phyloP scores from a whole-genome alignment of 2,113 vertebrate genomes.

The Phalacrocorax aristotelis region DNA sequence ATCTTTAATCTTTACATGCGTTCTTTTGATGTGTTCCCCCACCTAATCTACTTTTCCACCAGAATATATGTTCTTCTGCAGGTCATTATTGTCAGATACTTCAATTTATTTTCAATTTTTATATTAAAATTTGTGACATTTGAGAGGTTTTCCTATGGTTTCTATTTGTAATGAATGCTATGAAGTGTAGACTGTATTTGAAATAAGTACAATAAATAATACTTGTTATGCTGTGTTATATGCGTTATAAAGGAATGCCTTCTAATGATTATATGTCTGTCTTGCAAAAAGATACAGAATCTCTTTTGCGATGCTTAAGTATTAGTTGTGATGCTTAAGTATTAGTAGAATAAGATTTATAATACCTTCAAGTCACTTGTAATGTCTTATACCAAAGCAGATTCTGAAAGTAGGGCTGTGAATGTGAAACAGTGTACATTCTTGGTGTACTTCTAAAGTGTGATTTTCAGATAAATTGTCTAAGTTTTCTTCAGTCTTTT shows the following conservation, averaged over 20 bases:
- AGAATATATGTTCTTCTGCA: not conserved
- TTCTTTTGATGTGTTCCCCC: not conserved
- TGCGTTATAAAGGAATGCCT: not conserved
- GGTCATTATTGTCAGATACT: not conserved
- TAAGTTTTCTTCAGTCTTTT: not conserved
- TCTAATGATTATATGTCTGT: not conserved
- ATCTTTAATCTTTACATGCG: not conserved
- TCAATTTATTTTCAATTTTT: not conserved
- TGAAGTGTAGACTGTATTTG: not conserved
- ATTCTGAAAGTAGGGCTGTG: not conserved
- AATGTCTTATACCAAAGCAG: not conserved
- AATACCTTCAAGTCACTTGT: not conserved
- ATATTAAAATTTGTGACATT: not conserved
- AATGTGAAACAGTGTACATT: not conserved
- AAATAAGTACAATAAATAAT: not conserved
- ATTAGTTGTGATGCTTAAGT: not conserved
- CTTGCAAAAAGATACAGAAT: not conserved
- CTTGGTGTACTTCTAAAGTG: not conserved
- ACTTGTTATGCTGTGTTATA: not conserved
- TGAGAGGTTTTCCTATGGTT: not conserved
- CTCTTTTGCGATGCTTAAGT: not conserved
- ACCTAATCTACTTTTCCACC: not conserved
- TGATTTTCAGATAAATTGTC: not conserved
- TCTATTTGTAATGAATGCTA: not conserved
- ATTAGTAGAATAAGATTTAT: not conserved